Conservation (phyloP, 2,888 invertebrate species). For the Drosophila birchii region DNA sequence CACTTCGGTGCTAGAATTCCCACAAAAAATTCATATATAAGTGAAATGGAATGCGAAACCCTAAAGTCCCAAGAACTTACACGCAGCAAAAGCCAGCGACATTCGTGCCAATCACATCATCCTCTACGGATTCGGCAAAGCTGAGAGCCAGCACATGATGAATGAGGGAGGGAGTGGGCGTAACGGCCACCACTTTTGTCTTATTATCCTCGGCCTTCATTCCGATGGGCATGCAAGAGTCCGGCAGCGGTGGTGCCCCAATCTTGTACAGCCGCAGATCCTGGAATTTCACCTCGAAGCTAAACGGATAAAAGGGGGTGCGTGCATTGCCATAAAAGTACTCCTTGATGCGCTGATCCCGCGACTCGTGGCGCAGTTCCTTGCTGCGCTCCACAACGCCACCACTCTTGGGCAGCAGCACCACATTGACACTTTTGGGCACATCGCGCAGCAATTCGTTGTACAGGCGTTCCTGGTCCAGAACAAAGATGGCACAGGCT, state of each 20-base stretch:
- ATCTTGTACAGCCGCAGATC: constrained; percentile 97
- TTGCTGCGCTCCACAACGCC: constrained; percentile 96
- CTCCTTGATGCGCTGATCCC: constrained; percentile 93
- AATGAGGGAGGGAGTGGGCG: constrained; percentile 90
- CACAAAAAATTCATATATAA: background rate
- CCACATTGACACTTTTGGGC: constrained; percentile 96
- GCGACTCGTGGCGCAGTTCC: constrained; percentile 88
- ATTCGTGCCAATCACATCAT: constrained; percentile 94
- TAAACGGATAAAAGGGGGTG: constrained; percentile 95
- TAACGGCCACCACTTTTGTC: constrained; percentile 93
- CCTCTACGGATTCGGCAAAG: constrained; percentile 92
- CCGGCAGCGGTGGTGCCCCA: constrained; percentile 96
- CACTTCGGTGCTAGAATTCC: constrained; percentile 91
- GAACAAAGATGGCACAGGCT: constrained; percentile 96
- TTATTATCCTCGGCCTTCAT: constrained; percentile 96
- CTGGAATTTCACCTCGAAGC: constrained; percentile 95
- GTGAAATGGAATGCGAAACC: no score
- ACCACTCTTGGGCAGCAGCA: constrained; percentile 97
- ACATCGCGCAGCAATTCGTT: constrained; percentile 97
- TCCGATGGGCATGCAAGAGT: constrained; percentile 98
- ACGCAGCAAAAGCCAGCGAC: constrained; percentile 96
- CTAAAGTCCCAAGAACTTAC: constrained; percentile 86
- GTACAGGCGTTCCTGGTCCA: constrained; percentile 98
- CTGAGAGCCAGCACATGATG: constrained; percentile 96
- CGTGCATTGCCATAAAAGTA: constrained; percentile 95